Evolutionary conservation across 2,797 vertebrate species (phyloP).

Genomic region (Eleutherodactylus coqui): DNA sequence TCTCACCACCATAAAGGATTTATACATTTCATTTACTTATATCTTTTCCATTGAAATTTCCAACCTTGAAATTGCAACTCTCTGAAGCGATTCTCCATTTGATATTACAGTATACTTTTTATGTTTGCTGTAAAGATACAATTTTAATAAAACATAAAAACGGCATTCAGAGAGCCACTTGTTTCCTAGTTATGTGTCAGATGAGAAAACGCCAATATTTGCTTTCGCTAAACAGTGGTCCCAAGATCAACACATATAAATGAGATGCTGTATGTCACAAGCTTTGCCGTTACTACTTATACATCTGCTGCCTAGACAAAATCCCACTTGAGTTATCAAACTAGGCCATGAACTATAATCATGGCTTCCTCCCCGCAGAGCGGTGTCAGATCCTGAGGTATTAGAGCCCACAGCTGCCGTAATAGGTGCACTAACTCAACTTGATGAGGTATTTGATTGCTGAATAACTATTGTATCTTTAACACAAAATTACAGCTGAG

Average conservation of each 20-base stretch:
- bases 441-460: slow-evolving; percentile 39
- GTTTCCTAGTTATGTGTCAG: slow-evolving; percentile 47
- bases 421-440: slow-evolving; percentile 46
- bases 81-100: background rate
- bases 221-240: slow-evolving; percentile 49
- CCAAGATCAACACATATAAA: slow-evolving; percentile 17
- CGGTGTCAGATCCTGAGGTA: slow-evolving; percentile 42
- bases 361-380: slow-evolving; percentile 37
- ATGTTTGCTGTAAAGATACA: slow-evolving; percentile 46
- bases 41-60: slow-evolving; percentile 8
- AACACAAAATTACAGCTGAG: background rate
- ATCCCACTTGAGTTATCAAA: slow-evolving; percentile 46
- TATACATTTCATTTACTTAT: slow-evolving; percentile 7
- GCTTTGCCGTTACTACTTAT: background rate
- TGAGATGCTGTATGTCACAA: slow-evolving; percentile 17
- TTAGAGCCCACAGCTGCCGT: slow-evolving; percentile 38
- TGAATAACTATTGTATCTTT: slow-evolving; percentile 10
- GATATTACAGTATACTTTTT: slow-evolving; percentile 42
- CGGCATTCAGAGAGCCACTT: slow-evolving; percentile 20
- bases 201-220: slow-evolving; percentile 53
- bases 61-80: slow-evolving; percentile 1
- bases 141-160: slow-evolving; percentile 55
- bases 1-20: background rate
- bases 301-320: slow-evolving; percentile 38
- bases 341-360: slow-evolving; percentile 37